phyloP scores from a whole-genome alignment of 2,888 invertebrate genomes.

The Drosophila histrio region DNA sequence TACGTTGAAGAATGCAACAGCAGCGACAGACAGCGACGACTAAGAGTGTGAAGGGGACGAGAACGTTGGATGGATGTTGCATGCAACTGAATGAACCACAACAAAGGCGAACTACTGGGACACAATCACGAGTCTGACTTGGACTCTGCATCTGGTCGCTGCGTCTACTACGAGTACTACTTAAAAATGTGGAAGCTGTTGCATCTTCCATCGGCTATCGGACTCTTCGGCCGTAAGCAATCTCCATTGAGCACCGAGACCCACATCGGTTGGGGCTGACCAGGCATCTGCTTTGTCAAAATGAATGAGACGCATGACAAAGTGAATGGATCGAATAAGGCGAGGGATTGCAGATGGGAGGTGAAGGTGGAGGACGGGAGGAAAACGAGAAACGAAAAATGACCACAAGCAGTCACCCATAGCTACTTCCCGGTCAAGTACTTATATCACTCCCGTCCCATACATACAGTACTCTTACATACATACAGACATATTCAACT shows the following conservation, averaged over 20 bases:
- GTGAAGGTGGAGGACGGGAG: neutral
- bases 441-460: slow-evolving; percentile 19
- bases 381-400: slow-evolving; percentile 3
- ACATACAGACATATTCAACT: neutral
- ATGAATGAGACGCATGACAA: slow-evolving; percentile 55
- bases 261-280: slow-evolving; percentile 34
- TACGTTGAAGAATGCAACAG: slow-evolving; percentile 64
- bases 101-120: slow-evolving; percentile 55
- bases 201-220: slow-evolving; percentile 51
- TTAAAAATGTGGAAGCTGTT: slow-evolving; percentile 61
- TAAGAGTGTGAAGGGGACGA: neutral
- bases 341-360: neutral
- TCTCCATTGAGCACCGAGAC: slow-evolving; percentile 13
- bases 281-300: slow-evolving; percentile 68
- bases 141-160: slow-evolving; percentile 10
- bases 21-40: slow-evolving; percentile 25
- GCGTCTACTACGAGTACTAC: slow-evolving; percentile 2
- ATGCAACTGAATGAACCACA: slow-evolving; percentile 64
- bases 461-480: neutral
- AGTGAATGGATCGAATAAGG: slow-evolving; percentile 60
- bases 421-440: slow-evolving; percentile 27
- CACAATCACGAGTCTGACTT: slow-evolving; percentile 33
- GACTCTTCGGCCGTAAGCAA: slow-evolving; percentile 39
- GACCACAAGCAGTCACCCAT: slow-evolving; percentile 55
- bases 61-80: neutral